Percentiles rank a stretch among this genome's conserved stretches.
These are phyloP conservation scores for Caenorhabditis latens DNA, from an alignment of 1,140 invertebrate genomes.

Conservation along the genomic window DNA sequence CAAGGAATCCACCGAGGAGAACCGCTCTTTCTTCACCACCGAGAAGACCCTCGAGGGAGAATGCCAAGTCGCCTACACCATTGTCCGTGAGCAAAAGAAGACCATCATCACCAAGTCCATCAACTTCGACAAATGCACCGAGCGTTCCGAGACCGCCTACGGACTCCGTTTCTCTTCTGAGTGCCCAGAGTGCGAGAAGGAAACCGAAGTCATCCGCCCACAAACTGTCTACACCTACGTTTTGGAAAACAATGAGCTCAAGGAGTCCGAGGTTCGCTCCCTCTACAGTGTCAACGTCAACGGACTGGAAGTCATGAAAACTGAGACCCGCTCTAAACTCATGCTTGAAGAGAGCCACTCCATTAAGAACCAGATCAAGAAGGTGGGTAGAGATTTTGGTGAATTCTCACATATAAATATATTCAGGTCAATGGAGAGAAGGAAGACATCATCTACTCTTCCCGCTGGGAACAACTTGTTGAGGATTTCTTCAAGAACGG, in stretches of 20 bases:
- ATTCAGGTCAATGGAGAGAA: slow-evolving; percentile 53
- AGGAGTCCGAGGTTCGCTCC: slow-evolving; percentile 59
- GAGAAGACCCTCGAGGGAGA: slow-evolving; percentile 70
- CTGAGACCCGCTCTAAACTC: slow-evolving; percentile 44
- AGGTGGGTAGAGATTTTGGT: not conserved
- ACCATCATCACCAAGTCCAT: slow-evolving; percentile 71
- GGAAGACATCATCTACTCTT: slow-evolving; percentile 61
- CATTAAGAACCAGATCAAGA: slow-evolving; percentile 44
- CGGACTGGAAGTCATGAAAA: slow-evolving; percentile 49
- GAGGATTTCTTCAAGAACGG: slow-evolving; percentile 67
- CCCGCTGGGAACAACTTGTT: slow-evolving; percentile 40
- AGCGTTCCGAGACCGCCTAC: slow-evolving; percentile 68
- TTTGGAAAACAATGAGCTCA: slow-evolving; percentile 57
- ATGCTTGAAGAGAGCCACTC: slow-evolving; percentile 21
- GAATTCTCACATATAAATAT: too few relatives aligned
- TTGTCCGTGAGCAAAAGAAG: slow-evolving; percentile 57
- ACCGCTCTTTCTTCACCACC: slow-evolving; percentile 54
- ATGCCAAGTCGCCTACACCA: slow-evolving; percentile 68
- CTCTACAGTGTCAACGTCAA: slow-evolving; percentile 58
- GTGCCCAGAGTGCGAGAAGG: slow-evolving; percentile 52
- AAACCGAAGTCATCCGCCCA: slow-evolving; percentile 23
- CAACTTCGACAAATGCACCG: slow-evolving; percentile 74
- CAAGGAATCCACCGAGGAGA: not conserved
- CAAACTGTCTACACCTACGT: slow-evolving; percentile 59
- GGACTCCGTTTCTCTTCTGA: slow-evolving; percentile 62